These are phyloP conservation scores for Calcarius lapponicus DNA, from an alignment of 2,797 vertebrate species.

Conservation along the genomic window DNA sequence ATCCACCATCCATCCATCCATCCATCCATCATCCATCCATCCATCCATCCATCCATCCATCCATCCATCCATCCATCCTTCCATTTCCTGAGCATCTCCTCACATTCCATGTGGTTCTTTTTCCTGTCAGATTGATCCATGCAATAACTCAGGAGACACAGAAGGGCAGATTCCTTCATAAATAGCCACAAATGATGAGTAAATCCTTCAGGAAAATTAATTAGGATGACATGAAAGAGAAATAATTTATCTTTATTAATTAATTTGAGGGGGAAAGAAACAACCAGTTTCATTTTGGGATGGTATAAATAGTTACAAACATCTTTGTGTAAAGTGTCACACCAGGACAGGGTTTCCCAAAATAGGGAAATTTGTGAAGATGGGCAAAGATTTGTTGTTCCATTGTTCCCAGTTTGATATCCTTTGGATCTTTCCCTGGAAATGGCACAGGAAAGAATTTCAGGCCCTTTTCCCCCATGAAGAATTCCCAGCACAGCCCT, in stretches of 20 bases:
- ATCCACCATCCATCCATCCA: neutral
- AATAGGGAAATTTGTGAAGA: neutral
- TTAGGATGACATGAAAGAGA: neutral
- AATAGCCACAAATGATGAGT: neutral
- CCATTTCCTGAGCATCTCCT: neutral
- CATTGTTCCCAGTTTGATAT: fast-evolving
- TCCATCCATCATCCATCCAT: neutral
- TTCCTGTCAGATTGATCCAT: neutral
- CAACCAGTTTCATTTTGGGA: neutral
- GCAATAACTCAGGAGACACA: neutral
- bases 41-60: neutral
- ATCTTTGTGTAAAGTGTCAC: neutral
- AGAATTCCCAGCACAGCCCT: neutral
- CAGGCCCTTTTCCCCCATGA: fast-evolving
- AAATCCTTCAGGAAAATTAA: neutral
- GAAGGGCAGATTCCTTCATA: neutral
- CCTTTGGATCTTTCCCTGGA: neutral
- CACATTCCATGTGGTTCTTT: fast-evolving
- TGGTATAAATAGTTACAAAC: neutral
- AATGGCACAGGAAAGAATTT: neutral
- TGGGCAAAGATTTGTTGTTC: neutral
- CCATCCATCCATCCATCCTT: neutral
- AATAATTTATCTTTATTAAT: neutral
- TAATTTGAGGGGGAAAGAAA: neutral
- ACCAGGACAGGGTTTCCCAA: fast-evolving